Base-by-base conservation (phyloP, 2,888 invertebrate genomes). In the Paralinhomoeus sp. region DNA sequence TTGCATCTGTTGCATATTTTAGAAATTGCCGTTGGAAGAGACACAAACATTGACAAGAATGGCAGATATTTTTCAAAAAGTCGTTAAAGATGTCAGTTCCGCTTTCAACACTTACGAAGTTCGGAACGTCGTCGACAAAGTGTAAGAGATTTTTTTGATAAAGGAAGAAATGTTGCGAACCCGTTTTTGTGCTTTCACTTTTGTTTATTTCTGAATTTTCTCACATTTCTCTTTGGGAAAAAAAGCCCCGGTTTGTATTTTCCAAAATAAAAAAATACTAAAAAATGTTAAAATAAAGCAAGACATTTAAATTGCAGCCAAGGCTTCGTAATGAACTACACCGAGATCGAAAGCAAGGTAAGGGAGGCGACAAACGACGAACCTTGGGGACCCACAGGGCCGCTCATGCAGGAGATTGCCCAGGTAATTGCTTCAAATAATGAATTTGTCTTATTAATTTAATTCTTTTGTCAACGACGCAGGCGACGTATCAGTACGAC, bases 321-420 rank as follows among this genome's bases (percentile, higher is more conserved):
- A 59, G 97, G 97, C 71, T 89, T 97, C 58, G 93, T 99, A 45
- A 93, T 97, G 93, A 99, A 97, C 71, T 99, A 93, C 68, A 91
- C 97, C n/a, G 97, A 97, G 66, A 80, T 87, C 45, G 97, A 99
- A 64, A 84, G 87, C 42, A 91, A 91, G 70, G 97, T 97, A 1
- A 73, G 97, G 43, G 97, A 99, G 68, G 97, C 97, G 9, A 97
- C 97, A 13, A 97, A 93, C 61, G 97, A 99, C 68, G 97, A 99
- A 67, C 82, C 91, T 7, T 97, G 97, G 97, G 97, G 97, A n/a
- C 62, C 59, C 2, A 54, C 58, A 7, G 61, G 62, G 13, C 59
- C 71, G 21, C 67, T 89, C 64, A 93, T 97, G 87, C 85, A 89
- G 67, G 97, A 99, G 70, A 70, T 99, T 53, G 85, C 93, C 24